Conservation (phyloP, 1,140 invertebrate genomes). For the Delia radicum region DNA sequence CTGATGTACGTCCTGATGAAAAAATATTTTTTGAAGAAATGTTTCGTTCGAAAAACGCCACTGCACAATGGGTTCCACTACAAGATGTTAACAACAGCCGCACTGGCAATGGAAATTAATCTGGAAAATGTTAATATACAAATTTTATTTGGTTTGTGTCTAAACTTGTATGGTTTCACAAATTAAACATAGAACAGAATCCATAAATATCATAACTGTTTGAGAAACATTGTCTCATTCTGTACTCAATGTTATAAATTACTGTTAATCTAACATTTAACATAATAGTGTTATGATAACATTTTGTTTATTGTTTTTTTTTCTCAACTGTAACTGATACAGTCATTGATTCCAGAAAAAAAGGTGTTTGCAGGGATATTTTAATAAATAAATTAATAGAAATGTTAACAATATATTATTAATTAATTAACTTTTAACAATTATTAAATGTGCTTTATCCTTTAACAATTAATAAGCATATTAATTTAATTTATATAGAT, state of each 20-base stretch:
- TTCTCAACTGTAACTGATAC: not conserved
- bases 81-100: slow-evolving; percentile 38
- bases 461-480: not conserved
- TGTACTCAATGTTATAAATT: not conserved
- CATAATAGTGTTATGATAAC: too few species aligned
- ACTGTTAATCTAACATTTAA: not conserved
- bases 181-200: not conserved
- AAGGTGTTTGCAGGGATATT: slow-evolving; percentile 15
- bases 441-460: slow-evolving; percentile 19
- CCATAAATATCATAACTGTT: too few species aligned
- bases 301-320: not conserved
- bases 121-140: not conserved
- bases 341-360: not conserved
- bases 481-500: not conserved
- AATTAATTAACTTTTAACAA: not conserved
- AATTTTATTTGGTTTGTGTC: not conserved
- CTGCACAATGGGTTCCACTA: slow-evolving; percentile 61
- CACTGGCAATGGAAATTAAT: not conserved
- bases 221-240: too few species aligned
- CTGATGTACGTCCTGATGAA: slow-evolving; percentile 56
- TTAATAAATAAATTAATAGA: not conserved
- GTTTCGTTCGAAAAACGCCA: slow-evolving; percentile 60
- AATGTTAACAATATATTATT: not conserved
- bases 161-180: not conserved
- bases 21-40: slow-evolving; percentile 61